phyloP scores from a whole-genome alignment of 2,797 vertebrate genomes.

The Clarias pachynema region DNA sequence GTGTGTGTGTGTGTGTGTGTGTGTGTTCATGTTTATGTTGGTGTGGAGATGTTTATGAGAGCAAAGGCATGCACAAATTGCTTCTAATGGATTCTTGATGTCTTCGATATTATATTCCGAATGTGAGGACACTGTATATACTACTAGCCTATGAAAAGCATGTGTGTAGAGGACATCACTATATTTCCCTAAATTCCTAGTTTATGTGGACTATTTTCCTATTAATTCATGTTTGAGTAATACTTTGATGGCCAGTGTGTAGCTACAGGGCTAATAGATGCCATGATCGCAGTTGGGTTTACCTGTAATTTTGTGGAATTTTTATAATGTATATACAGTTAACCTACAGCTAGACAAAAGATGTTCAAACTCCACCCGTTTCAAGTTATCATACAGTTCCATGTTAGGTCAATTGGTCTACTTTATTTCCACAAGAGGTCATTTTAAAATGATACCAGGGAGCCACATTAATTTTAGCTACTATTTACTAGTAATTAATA shows the following conservation, averaged over 20 bases:
- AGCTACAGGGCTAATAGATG: neutral
- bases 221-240: neutral
- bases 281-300: neutral
- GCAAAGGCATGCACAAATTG: neutral
- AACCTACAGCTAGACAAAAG: neutral
- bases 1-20: neutral
- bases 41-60: neutral
- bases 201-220: neutral
- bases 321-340: neutral
- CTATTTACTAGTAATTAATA: neutral
- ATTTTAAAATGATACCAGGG: neutral
- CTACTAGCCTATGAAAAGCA: neutral
- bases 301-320: neutral
- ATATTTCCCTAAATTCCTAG: neutral
- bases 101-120: neutral
- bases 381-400: neutral
- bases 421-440: neutral
- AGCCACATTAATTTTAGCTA: neutral
- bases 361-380: neutral
- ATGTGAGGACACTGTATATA: neutral
- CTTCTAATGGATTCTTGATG: constrained; percentile 21
- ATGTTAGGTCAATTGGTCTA: neutral
- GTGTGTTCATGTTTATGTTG: neutral
- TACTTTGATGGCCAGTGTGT: neutral
- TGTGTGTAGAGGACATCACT: neutral